phyloP scores from a whole-genome alignment of 2,888 invertebrate species.

The Falcaria lacertinaria region DNA sequence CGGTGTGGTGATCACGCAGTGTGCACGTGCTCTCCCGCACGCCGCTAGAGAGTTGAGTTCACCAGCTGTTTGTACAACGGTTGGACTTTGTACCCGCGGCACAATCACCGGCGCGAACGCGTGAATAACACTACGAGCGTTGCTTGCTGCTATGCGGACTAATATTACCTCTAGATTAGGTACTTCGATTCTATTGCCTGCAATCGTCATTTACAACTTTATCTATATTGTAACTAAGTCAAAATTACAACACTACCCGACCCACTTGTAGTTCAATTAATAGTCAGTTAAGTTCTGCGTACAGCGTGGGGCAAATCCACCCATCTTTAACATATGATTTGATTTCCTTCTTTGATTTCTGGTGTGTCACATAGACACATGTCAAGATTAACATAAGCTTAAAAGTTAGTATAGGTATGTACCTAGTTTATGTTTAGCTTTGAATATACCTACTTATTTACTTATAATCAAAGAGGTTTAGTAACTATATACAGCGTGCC shows the following conservation, averaged over 20 bases:
- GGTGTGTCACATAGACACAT: no score
- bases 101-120: constrained; percentile 60
- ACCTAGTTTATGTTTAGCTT: no score
- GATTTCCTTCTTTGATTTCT: no score
- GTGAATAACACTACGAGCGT: constrained; percentile 42
- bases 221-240: not conserved
- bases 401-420: no score
- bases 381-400: no score
- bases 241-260: not conserved
- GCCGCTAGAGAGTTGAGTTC: constrained; percentile 52
- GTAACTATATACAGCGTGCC: no score
- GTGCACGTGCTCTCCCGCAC: constrained; percentile 51
- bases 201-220: not conserved
- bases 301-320: no score
- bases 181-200: not conserved
- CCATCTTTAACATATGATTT: no score
- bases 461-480: no score
- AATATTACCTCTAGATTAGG: constrained; percentile 23
- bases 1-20: constrained; percentile 46
- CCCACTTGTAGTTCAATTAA: no score
- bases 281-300: no score
- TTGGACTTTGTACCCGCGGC: constrained; percentile 69
- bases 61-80: constrained; percentile 56
- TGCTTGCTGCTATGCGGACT: constrained; percentile 35
- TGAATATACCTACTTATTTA: no score